Percentiles rank a stretch among this genome's conserved stretches.
Evolutionary conservation across 2,797 vertebrate species (phyloP).

Genomic region (Ceryle rudis): DNA sequence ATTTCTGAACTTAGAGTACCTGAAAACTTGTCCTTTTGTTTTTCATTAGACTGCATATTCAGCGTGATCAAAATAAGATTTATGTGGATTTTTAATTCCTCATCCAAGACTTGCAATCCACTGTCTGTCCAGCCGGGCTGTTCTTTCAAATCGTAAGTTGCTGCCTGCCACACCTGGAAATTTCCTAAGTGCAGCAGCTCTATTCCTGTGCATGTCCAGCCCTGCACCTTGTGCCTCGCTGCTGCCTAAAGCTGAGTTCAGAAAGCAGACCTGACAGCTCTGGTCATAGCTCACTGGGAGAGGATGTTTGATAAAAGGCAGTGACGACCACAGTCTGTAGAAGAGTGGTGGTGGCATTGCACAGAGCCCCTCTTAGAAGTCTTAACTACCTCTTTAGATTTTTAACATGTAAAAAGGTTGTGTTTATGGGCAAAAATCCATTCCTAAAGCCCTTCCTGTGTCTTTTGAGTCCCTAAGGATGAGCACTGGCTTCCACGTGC

Average conservation of each 20-base stretch:
- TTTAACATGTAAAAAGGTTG: neutral
- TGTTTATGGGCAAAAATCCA: neutral
- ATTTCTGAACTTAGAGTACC: neutral
- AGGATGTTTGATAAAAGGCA: neutral
- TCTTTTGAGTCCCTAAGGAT: neutral
- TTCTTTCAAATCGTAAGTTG: neutral
- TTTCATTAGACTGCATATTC: neutral
- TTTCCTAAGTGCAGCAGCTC: neutral
- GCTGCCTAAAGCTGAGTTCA: neutral
- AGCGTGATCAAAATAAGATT: neutral
- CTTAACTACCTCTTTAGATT: neutral
- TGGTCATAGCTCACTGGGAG: neutral
- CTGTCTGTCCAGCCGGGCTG: neutral
- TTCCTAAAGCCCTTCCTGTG: neutral
- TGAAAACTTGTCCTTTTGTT: neutral
- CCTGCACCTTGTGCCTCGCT: neutral
- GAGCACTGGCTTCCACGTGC: neutral
- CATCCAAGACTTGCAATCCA: neutral
- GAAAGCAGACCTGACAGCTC: neutral
- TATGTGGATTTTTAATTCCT: neutral
- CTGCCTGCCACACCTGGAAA: neutral
- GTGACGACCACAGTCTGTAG: neutral
- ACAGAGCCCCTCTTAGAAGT: neutral
- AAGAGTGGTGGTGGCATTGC: neutral
- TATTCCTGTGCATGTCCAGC: neutral